Base-by-base conservation (phyloP, 2,113 vertebrate genomes). In the Jacana jacana region DNA sequence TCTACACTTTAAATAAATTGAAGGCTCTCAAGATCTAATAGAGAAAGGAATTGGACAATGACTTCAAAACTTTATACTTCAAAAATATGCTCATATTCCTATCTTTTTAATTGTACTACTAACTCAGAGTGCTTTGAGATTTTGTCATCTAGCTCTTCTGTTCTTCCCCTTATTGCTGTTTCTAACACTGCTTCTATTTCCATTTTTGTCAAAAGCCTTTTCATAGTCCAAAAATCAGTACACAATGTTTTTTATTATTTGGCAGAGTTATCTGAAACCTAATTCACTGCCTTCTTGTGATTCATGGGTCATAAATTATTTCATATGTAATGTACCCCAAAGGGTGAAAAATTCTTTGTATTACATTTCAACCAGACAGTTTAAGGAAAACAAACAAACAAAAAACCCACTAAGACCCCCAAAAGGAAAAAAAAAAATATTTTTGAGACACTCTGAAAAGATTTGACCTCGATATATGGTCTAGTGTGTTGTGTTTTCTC, bases 171-270 rank as follows among this genome's bases (percentile, higher is more conserved):
- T 96, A 89, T 97, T 95, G 83, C 92, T 95, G 91, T 82, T 97
- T 97, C 96, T 95, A 97, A 96, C 89, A 83, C 92, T 96, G 93
- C 75, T 97, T 96, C 97, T 96, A 97, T 98, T 98, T 97, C 89
- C 92, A 97, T 95, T 96, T 94, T 95, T 96, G 88, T 98, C 97
- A 98, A 98, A 98, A 97, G 96, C 96, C 96, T 98, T 97, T 98
- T 98, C 98, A 97, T 98, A 88, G 92, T 97, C 95, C 83, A 89
- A 92, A 97, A 97, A 97, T 93, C 95, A 87, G 68, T 89, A 96
- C 93, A 98, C 97, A 98, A 97, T 97, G 92, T 96, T 97, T 97
- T 97, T 94, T 96, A 98, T 98, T 97, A 98, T 97, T 97, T 97
- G 97, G 97, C 97, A 88, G 73, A 97, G 96, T 97, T 97, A 97